Evolutionary conservation across 2,888 invertebrate genomes (phyloP), one percentile per base, ranked within the genome.

Genomic region (Spodoptera exigua): DNA sequence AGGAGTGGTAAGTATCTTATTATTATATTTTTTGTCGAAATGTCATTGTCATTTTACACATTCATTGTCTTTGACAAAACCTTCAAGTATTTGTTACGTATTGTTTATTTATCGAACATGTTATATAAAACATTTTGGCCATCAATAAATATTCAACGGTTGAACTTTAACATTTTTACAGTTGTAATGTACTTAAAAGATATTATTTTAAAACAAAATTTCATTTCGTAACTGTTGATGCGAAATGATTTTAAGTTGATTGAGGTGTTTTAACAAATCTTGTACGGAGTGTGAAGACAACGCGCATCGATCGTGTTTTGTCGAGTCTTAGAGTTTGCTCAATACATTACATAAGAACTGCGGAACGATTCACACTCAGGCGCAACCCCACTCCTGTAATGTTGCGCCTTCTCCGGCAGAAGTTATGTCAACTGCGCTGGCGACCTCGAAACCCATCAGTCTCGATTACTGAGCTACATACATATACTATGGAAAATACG

Each of bases 1-100:
- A 95, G 95, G 86, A 95, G 96, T 85, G 96, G 96, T 97, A 89
- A 95, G 95, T 94, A 16, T 39, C 32, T 3, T 21, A 21, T 21
- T 21, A 21, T 21, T 21, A 21, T 27, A 27, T 27, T 7, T 27
- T 1, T 7, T 27, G 4, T 27, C 9, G 7, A 27, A 27, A 7
- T 1, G 27, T 27, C 27, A 9, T 7, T 21, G 21, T 21, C 2
- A 21, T 21, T 9, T 27, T n/a, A 35, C 12, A 10, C n/a, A 39
- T 36, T 16, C 1, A n/a, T 32, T 36, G 16, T 36, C 0, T 40
- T 34, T 16, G 2, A 21, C 11, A 27, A 2, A 46, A 40, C 21
- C 17, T 37, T 17, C 16, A 5, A 9, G n/a, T 27, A 52, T 14
- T n/a, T 39, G 13, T 16, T 46, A 39, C 1, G 21, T 13, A 27